These are phyloP conservation scores for Micromussa lordhowensis DNA, from an alignment of 92 coral and sea anemone genomes.

Conservation along the genomic window DNA sequence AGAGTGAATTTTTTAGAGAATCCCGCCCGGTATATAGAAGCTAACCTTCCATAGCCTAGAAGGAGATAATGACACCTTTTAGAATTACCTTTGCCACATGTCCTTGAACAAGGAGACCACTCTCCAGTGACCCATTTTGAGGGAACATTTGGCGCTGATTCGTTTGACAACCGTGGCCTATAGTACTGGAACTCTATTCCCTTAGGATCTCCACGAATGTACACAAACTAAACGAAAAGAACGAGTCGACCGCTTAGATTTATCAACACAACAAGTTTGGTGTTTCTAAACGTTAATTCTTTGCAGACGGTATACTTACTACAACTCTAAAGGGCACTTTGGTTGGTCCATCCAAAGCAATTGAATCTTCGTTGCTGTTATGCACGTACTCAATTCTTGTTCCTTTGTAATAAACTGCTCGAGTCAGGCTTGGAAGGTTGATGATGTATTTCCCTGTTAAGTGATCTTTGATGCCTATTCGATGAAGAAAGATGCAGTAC, in stretches of 20 bases:
- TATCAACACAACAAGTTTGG: background rate
- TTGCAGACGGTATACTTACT: slow-evolving; percentile 8
- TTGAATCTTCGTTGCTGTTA: slow-evolving; percentile 17
- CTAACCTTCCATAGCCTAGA: background rate
- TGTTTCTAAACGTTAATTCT: background rate
- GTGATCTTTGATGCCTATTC: slow-evolving; percentile 5
- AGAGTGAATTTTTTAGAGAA: background rate
- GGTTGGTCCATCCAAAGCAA: slow-evolving; percentile 62
- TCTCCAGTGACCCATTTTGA: slow-evolving; percentile 47
- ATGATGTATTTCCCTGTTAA: slow-evolving; percentile 44
- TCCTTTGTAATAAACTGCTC: slow-evolving; percentile 54
- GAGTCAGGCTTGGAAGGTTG: slow-evolving; percentile 48
- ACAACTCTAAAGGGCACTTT: slow-evolving; percentile 25
- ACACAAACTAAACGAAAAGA: slow-evolving; percentile 42
- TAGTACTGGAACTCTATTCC: slow-evolving; percentile 68
- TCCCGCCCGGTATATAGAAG: background rate
- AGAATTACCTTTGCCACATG: slow-evolving; percentile 28
- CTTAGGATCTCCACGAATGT: slow-evolving; percentile 5
- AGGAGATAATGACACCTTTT: background rate
- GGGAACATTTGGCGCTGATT: slow-evolving; percentile 14
- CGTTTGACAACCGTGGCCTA: slow-evolving; percentile 27
- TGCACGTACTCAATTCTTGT: slow-evolving; percentile 51
- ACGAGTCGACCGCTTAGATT: background rate
- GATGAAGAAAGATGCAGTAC: background rate
- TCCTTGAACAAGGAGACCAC: slow-evolving; percentile 66